Evolutionary conservation across 2,113 vertebrate species (phyloP).

Genomic region (Campylorhamphus procurvoides): DNA sequence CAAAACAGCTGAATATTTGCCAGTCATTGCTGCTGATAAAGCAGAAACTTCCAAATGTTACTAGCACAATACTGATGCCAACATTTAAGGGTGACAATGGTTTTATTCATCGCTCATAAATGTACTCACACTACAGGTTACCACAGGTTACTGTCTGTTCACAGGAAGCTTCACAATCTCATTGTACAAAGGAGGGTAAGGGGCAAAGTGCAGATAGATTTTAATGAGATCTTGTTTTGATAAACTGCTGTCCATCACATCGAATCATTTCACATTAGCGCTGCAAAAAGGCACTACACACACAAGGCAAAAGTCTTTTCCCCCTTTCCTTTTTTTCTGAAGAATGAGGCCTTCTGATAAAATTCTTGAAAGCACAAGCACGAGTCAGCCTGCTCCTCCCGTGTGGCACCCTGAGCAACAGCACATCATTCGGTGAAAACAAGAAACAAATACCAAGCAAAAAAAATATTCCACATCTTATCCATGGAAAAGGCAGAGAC

Average conservation of each 20-base stretch:
- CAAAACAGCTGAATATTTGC: slow-evolving; percentile 64
- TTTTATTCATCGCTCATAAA: slow-evolving; percentile 69
- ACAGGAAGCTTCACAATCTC: slow-evolving; percentile 40
- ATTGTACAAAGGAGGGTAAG: slow-evolving; percentile 59
- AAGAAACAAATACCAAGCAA: neutral
- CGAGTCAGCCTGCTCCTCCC: neutral
- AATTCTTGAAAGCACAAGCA: neutral
- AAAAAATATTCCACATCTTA: neutral
- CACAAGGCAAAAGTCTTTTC: slow-evolving; percentile 46
- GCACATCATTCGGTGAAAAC: neutral
- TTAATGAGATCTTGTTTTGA: slow-evolving; percentile 81
- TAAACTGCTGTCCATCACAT: slow-evolving; percentile 73
- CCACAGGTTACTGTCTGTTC: slow-evolving; percentile 59
- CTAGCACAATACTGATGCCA: slow-evolving; percentile 64
- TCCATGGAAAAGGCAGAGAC: neutral
- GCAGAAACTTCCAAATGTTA: slow-evolving; percentile 70
- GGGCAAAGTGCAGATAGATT: slow-evolving; percentile 63
- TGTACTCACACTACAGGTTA: slow-evolving; percentile 57
- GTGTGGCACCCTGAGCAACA: neutral
- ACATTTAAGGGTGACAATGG: slow-evolving; percentile 66
- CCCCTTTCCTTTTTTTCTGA: neutral
- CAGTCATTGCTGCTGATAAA: slow-evolving; percentile 70
- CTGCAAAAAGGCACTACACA: slow-evolving; percentile 33
- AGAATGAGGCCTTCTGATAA: neutral
- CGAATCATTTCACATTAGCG: slow-evolving; percentile 67